Evolutionary conservation across 2,113 vertebrate genomes (phyloP).

Genomic region (Malurus alboscapulatus): DNA sequence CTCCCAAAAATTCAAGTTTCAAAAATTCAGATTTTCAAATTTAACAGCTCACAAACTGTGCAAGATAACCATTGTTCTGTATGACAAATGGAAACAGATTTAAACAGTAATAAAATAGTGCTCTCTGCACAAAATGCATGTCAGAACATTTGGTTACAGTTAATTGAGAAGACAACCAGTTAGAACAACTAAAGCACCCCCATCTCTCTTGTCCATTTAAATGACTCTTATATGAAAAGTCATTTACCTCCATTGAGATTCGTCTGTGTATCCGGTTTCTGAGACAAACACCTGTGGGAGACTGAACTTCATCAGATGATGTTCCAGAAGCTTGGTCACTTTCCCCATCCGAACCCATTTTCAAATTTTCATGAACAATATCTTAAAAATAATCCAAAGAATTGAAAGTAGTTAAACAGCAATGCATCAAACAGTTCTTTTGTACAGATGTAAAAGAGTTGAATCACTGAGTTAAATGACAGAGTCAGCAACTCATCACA

Average conservation of each 20-base stretch:
- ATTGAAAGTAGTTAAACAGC: not conserved
- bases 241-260: slow-evolving; percentile 96
- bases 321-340: slow-evolving; percentile 98
- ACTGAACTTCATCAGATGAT: slow-evolving; percentile 97
- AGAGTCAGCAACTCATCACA: not conserved
- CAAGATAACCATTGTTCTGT: not conserved
- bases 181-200: not conserved
- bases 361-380: slow-evolving; percentile 98
- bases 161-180: not conserved
- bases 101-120: not conserved
- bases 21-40: not conserved
- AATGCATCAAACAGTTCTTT: not conserved
- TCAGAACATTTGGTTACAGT: not conserved
- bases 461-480: rapidly evolving
- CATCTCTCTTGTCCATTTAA: not conserved
- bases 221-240: not conserved
- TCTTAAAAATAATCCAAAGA: slow-evolving; percentile 74
- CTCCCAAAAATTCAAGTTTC: not conserved
- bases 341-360: slow-evolving; percentile 98
- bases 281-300: slow-evolving; percentile 95
- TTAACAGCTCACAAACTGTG: not conserved
- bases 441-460: not conserved
- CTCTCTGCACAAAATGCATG: not conserved
- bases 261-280: slow-evolving; percentile 90
- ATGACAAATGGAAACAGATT: not conserved